Conservation (phyloP, 2,113 vertebrate species). For the Seriola quinqueradiata region DNA sequence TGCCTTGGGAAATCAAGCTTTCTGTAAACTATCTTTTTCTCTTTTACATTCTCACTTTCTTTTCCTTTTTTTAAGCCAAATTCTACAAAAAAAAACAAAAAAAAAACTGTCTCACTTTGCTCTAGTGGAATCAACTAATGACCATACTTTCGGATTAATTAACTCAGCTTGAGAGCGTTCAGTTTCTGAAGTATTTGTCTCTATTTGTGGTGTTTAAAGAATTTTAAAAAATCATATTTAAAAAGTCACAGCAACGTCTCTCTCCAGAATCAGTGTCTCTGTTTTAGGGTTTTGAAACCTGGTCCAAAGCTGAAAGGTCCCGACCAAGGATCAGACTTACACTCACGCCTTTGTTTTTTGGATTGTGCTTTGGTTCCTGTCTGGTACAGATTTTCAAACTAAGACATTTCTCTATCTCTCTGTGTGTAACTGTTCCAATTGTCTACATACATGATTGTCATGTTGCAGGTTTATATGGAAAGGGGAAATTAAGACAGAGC, state of each 20-base stretch:
- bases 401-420: background rate
- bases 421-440: background rate
- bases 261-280: background rate
- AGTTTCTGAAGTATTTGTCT: background rate
- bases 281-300: background rate
- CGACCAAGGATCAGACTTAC: too few species aligned
- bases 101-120: background rate
- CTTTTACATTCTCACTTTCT: slow-evolving; percentile 1
- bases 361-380: background rate
- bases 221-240: background rate
- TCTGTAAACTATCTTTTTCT: slow-evolving; percentile 11
- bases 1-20: slow-evolving; percentile 32
- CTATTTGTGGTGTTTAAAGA: background rate
- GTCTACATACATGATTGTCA: too few species aligned
- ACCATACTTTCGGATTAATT: background rate
- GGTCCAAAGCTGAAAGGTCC: background rate
- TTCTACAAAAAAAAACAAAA: background rate
- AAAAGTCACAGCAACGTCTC: too few species aligned
- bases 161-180: background rate
- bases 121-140: background rate
- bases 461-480: too few species aligned
- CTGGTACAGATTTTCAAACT: background rate
- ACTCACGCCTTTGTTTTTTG: too few species aligned
- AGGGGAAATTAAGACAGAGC: too few species aligned
- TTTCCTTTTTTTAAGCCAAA: background rate